phyloP scores from a whole-genome alignment of 1,140 invertebrate species.

The Cydia strobilella region DNA sequence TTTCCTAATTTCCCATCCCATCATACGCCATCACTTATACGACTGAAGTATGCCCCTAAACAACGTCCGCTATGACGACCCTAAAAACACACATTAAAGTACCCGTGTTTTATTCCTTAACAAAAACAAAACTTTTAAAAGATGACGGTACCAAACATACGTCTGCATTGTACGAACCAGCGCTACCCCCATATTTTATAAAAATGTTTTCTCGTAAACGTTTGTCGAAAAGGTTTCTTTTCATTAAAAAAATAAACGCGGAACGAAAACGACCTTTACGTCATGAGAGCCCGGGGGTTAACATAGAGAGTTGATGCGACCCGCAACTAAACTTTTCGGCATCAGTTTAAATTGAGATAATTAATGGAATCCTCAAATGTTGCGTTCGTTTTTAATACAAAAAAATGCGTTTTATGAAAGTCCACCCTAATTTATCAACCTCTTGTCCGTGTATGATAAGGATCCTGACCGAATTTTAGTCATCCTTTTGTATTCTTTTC shows the following conservation, averaged over 20 bases:
- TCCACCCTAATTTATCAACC: background rate
- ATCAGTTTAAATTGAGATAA: background rate
- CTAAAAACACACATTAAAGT: constrained; percentile 22
- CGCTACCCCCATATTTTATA: constrained; percentile 31
- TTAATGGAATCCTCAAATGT: constrained; percentile 4
- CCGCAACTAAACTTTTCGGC: constrained; percentile 9
- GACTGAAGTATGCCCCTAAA: background rate
- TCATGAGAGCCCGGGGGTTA: constrained; percentile 4
- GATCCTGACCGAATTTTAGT: no score
- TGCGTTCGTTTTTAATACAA: background rate
- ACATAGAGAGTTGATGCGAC: constrained; percentile 10
- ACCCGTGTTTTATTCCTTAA: constrained; percentile 12
- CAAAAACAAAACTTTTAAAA: constrained; percentile 23
- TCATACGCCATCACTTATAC: background rate
- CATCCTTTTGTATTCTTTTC: no score
- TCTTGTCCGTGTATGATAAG: no score
- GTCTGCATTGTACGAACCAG: background rate
- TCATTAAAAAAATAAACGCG: constrained; percentile 29
- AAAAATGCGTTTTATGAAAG: background rate
- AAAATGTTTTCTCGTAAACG: constrained; percentile 31
- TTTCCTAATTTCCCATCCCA: constrained; percentile 13
- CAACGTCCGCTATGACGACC: background rate
- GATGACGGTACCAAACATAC: constrained; percentile 25
- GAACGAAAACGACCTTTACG: constrained; percentile 19
- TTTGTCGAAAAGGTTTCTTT: constrained; percentile 30